Percentiles rank a stretch among this genome's conserved stretches.
phyloP scores from a whole-genome alignment of 1,140 invertebrate genomes.

The Diuraphis noxia region DNA sequence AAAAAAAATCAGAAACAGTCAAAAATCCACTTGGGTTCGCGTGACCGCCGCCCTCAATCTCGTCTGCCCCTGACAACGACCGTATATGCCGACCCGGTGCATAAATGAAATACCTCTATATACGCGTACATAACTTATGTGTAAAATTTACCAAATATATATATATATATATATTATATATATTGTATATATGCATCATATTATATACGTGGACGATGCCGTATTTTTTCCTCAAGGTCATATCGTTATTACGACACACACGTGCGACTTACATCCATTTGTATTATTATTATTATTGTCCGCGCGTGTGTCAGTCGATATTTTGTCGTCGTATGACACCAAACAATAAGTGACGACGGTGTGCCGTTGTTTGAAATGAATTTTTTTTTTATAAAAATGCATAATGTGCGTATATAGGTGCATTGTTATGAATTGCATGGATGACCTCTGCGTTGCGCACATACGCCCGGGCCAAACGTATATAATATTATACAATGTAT shows the following conservation, averaged over 20 bases:
- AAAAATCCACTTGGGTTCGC: not conserved
- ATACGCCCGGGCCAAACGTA: not conserved
- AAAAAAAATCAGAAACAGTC: conserved; percentile 19
- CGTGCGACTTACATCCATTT: not conserved
- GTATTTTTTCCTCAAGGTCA: conserved; percentile 26
- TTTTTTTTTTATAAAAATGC: conserved; percentile 13
- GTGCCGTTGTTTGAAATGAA: conserved; percentile 1
- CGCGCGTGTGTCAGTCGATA: not conserved
- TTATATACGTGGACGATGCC: not conserved
- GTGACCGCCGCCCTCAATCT: not conserved
- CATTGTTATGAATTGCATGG: not conserved
- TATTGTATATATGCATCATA: too few relatives aligned
- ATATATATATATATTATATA: too few relatives aligned
- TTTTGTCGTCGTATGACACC: not conserved
- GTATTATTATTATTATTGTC: conserved; percentile 20
- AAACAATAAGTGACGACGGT: not conserved
- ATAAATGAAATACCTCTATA: not conserved
- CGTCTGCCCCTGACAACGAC: not conserved
- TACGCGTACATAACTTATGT: not conserved
- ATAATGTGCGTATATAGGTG: not conserved
- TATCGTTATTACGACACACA: not conserved
- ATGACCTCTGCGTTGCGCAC: conserved; percentile 19
- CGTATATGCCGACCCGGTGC: not conserved
- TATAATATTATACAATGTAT: not conserved
- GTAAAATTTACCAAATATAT: not conserved